A percentile compares a stretch with the other conserved stretches of the same genome.
These are phyloP conservation scores for Barbus barbus DNA, from an alignment of 2,113 vertebrate genomes.

Conservation along the genomic window DNA sequence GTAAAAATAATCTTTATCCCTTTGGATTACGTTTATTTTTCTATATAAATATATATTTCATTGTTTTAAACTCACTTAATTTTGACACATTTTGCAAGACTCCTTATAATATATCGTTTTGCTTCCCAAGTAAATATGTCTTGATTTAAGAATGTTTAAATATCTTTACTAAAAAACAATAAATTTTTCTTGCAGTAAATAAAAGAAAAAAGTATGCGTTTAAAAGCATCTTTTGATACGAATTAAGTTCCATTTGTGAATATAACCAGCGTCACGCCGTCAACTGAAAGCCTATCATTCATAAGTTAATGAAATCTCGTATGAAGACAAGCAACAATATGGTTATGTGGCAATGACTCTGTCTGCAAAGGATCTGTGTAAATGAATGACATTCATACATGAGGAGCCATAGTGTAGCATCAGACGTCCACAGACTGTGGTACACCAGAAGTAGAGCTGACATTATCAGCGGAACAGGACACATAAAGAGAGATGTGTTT, in stretches of 20 bases:
- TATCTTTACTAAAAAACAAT: no score
- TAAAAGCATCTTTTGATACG: background rate
- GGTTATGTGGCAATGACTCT: background rate
- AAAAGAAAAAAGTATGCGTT: background rate
- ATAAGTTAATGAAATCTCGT: background rate
- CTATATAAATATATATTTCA: no score
- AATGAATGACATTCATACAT: background rate
- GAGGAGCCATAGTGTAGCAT: background rate
- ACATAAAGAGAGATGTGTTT: constrained; percentile 25
- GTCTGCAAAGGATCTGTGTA: background rate
- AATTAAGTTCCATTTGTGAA: background rate
- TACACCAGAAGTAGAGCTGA: background rate
- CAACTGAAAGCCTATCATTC: background rate
- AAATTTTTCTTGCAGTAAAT: no score
- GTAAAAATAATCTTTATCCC: no score
- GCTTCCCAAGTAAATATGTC: no score
- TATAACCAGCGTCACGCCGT: background rate
- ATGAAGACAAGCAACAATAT: background rate
- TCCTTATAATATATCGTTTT: background rate
- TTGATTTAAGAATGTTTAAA: no score
- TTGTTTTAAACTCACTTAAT: background rate
- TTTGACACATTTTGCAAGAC: background rate
- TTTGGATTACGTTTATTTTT: no score
- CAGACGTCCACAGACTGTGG: background rate
- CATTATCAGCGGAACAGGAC: background rate